Evolutionary conservation across 2,113 vertebrate genomes (phyloP).

Genomic region (Canis aureus): DNA sequence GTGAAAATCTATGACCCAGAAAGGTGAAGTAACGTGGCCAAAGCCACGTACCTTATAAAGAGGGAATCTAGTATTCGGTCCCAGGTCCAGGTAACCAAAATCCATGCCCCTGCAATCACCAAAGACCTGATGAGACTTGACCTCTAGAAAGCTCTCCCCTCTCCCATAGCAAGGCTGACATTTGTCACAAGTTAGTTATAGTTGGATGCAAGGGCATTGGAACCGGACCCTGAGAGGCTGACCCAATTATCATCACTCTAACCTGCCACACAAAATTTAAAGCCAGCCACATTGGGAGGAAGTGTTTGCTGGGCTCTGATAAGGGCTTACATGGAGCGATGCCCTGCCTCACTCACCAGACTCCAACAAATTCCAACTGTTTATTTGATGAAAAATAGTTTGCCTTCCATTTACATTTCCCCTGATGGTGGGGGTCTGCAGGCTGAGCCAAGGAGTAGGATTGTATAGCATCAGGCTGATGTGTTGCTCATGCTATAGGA

Average conservation of each 20-base stretch:
- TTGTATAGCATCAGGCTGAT: not conserved
- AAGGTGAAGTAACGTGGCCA: not conserved
- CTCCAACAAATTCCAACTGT: conserved; percentile 59
- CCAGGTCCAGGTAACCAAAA: not conserved
- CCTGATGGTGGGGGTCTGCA: conserved; percentile 28
- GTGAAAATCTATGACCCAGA: not conserved
- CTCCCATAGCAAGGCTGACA: not conserved
- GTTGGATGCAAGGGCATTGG: not conserved
- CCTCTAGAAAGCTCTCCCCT: not conserved
- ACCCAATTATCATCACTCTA: conserved; percentile 40
- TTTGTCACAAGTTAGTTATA: conserved; percentile 32
- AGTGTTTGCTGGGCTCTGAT: conserved; percentile 70
- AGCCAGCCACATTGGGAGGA: conserved; percentile 32
- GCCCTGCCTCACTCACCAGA: conserved; percentile 53
- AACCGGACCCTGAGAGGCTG: not conserved
- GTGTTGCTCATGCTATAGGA: not conserved
- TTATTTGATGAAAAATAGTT: conserved; percentile 66
- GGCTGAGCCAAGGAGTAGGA: not conserved
- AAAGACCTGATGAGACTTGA: not conserved
- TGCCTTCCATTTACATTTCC: conserved; percentile 47
- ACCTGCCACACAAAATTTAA: conserved; percentile 59
- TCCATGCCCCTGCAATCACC: not conserved
- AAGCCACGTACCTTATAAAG: not conserved
- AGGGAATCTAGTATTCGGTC: not conserved
- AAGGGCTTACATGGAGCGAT: conserved; percentile 65